Conservation (phyloP, 2,113 vertebrate genomes). For the Ceyx margarethae region DNA sequence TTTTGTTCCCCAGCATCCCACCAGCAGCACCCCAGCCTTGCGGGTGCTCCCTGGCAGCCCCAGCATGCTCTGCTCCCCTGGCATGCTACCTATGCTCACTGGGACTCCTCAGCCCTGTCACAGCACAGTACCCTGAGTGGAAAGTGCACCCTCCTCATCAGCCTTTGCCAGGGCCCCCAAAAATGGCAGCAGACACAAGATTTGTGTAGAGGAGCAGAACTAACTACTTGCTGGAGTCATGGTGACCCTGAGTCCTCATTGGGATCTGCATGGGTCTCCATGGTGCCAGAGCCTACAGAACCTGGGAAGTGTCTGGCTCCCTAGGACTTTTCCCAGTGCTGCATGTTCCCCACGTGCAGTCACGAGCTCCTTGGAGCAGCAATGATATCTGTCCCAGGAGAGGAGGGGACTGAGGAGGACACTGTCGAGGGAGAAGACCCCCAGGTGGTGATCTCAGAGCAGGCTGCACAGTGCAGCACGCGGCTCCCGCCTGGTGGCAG, state of each 20-base stretch:
- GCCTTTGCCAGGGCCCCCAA: accelerated
- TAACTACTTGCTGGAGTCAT: background rate
- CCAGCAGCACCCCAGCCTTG: background rate
- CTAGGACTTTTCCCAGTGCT: background rate
- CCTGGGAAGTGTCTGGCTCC: background rate
- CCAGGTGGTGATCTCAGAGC: accelerated
- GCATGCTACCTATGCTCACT: accelerated
- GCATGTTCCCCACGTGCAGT: accelerated
- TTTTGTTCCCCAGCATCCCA: background rate
- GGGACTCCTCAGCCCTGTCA: accelerated
- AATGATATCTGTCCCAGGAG: accelerated
- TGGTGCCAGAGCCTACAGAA: accelerated
- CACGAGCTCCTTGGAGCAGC: background rate
- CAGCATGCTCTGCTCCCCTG: accelerated
- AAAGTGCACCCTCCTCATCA: accelerated
- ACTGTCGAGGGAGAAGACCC: accelerated
- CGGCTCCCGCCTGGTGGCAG: accelerated
- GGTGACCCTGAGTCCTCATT: accelerated
- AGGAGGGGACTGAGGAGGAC: background rate
- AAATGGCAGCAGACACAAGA: background rate
- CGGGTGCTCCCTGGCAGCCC: accelerated
- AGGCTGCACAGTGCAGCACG: background rate
- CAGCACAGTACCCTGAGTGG: accelerated
- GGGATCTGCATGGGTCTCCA: accelerated
- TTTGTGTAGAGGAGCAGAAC: background rate